phyloP scores from a whole-genome alignment of 2,888 invertebrate genomes.

The Agrochola litura region DNA sequence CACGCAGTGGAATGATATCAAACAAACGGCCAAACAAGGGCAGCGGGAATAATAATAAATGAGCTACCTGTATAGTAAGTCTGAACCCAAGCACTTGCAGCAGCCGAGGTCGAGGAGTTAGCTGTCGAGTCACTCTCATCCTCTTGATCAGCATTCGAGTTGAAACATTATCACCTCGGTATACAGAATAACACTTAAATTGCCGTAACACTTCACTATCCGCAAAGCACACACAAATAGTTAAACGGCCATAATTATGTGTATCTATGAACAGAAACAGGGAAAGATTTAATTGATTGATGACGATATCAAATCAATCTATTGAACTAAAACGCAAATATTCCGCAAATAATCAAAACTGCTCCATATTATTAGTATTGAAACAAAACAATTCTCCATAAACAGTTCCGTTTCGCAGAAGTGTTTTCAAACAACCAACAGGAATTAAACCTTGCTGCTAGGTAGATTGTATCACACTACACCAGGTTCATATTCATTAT shows the following conservation, averaged over 20 bases:
- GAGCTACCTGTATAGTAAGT: not conserved
- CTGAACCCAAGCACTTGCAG: not conserved
- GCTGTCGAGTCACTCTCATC: not conserved
- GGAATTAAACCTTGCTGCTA: slow-evolving; percentile 27
- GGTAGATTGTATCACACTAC: slow-evolving; percentile 9
- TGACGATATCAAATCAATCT: slow-evolving; percentile 19
- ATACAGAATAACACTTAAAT: not conserved
- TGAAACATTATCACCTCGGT: not conserved
- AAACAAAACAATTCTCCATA: slow-evolving; percentile 37
- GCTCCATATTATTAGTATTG: slow-evolving; percentile 33
- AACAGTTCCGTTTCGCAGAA: slow-evolving; percentile 21
- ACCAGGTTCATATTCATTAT: slow-evolving; percentile 2
- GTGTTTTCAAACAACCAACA: slow-evolving; percentile 41
- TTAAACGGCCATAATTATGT: slow-evolving; percentile 1
- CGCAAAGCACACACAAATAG: not conserved
- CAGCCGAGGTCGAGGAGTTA: not conserved
- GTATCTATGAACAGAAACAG: not conserved
- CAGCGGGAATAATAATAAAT: slow-evolving; percentile 7
- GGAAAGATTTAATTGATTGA: not conserved
- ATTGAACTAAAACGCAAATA: slow-evolving; percentile 27
- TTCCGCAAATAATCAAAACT: slow-evolving; percentile 10
- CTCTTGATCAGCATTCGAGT: not conserved
- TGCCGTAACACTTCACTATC: not conserved
- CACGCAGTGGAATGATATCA: not conserved
- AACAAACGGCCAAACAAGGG: slow-evolving; percentile 14